These are phyloP conservation scores for Tanypteryx hageni DNA, from an alignment of 2,888 invertebrate species.

Conservation along the genomic window DNA sequence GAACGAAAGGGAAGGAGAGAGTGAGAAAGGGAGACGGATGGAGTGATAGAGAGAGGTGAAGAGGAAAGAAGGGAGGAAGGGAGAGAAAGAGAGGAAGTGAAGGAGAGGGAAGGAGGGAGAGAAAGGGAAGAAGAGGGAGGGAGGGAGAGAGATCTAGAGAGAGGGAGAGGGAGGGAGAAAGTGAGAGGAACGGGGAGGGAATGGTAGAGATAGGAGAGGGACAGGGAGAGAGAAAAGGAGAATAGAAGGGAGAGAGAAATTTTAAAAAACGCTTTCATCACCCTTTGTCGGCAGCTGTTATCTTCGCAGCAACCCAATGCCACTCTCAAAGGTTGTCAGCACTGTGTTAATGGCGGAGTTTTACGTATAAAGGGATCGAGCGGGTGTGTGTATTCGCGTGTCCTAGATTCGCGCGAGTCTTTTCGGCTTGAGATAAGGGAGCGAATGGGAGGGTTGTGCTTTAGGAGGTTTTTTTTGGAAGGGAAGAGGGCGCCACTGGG, in stretches of 20 bases:
- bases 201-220: conserved; percentile 65
- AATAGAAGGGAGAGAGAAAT: conserved; percentile 66
- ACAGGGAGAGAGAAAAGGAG: conserved; percentile 65
- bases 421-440: background rate
- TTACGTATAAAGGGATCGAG: background rate
- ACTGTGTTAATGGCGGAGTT: background rate
- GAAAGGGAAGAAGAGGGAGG: conserved; percentile 65
- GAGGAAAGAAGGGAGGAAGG: conserved; percentile 72
- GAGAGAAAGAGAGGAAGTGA: conserved; percentile 70
- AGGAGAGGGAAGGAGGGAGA: conserved; percentile 67
- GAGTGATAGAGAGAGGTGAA: background rate
- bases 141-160: conserved; percentile 65
- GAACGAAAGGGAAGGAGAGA: background rate
- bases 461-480: too few species aligned
- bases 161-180: conserved; percentile 66
- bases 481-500: too few species aligned
- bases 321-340: background rate
- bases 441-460: background rate
- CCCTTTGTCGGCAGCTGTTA: background rate
- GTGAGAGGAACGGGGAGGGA: too few species aligned
- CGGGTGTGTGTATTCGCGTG: background rate
- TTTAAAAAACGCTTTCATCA: conserved; percentile 59
- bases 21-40: background rate
- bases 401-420: background rate
- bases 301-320: background rate